Evolutionary conservation across 2,113 vertebrate species (phyloP).

Genomic region (Tetrao urogallus): DNA sequence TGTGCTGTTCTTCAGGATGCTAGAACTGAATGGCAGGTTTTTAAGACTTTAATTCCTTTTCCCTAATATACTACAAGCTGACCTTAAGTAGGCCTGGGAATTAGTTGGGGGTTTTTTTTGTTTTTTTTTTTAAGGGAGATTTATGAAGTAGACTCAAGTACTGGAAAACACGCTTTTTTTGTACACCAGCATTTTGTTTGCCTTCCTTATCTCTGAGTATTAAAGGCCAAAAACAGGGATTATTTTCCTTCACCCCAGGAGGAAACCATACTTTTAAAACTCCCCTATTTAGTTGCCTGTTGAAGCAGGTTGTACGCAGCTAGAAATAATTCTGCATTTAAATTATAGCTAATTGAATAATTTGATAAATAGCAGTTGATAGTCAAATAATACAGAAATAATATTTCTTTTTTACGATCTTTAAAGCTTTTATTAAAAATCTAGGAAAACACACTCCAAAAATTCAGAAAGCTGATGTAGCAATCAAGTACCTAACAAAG

Average conservation of each 20-base stretch:
- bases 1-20: neutral
- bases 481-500: neutral
- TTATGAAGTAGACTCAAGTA: neutral
- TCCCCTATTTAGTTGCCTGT: neutral
- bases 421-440: neutral
- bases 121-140: neutral
- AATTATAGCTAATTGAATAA: neutral
- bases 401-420: neutral
- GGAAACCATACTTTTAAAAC: neutral
- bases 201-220: conserved; percentile 24
- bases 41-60: neutral
- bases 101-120: neutral
- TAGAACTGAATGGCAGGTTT: neutral
- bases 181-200: conserved; percentile 16
- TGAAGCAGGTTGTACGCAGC: neutral
- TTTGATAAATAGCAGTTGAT: neutral
- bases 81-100: neutral
- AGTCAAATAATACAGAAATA: neutral
- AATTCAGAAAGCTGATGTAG: neutral
- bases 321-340: neutral
- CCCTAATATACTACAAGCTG: neutral
- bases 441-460: neutral
- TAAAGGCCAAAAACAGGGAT: conserved; percentile 30
- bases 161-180: neutral
- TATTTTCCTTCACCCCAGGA: neutral